Conservation (phyloP, 2,797 vertebrate species). For the Intellagama lesueurii region DNA sequence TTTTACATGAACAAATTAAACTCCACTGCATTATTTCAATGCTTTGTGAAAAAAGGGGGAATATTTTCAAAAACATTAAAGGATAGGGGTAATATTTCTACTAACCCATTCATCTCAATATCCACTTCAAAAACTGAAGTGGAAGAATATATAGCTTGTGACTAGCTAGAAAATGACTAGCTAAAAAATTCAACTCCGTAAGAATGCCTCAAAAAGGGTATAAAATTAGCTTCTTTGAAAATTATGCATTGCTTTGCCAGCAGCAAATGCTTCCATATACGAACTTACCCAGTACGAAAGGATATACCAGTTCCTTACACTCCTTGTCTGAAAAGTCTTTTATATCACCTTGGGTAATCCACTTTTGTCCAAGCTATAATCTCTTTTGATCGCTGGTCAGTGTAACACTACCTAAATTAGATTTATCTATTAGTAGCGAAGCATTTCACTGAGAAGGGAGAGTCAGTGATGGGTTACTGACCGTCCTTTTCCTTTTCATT, state of each 20-base stretch:
- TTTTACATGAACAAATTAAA: no score
- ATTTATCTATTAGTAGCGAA: constrained; percentile 42
- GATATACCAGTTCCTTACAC: neutral
- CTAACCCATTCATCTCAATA: neutral
- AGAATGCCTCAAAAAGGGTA: neutral
- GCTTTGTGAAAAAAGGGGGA: neutral
- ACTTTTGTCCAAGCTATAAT: neutral
- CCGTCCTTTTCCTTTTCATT: constrained; percentile 35
- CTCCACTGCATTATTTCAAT: no score
- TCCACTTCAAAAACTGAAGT: neutral
- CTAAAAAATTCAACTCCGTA: neutral
- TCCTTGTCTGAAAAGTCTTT: neutral
- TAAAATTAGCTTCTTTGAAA: constrained; percentile 3
- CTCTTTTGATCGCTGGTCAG: neutral
- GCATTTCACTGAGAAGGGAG: accelerated
- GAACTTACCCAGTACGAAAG: neutral
- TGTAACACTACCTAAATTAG: accelerated
- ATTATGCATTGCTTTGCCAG: neutral
- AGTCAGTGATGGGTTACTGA: constrained; percentile 21
- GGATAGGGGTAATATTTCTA: neutral
- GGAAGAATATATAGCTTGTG: neutral
- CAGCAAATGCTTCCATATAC: neutral
- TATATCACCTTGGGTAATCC: neutral
- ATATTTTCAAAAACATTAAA: neutral
- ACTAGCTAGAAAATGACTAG: neutral